phyloP scores from a whole-genome alignment of 2,888 invertebrate genomes.

The Chrysodeixis includens region DNA sequence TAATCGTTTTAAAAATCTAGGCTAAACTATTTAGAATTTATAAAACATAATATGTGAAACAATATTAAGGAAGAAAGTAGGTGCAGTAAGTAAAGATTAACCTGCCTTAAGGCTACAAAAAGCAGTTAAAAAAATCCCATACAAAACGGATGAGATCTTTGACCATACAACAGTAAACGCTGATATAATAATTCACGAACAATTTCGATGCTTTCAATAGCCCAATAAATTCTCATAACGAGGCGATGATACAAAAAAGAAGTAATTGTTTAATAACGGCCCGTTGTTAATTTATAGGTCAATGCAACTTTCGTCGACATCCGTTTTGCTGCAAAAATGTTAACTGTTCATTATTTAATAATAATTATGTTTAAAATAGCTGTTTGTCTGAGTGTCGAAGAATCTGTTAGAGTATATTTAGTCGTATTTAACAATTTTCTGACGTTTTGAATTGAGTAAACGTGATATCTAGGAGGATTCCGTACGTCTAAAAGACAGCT shows the following conservation, averaged over 20 bases:
- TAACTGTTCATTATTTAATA: slow-evolving; percentile 29
- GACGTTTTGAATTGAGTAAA: too few relatives aligned
- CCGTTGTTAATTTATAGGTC: slow-evolving; percentile 50
- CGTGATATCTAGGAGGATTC: too few relatives aligned
- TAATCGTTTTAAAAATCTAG: too few relatives aligned
- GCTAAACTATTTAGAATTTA: too few relatives aligned
- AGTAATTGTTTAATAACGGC: slow-evolving; percentile 36
- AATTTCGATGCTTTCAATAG: slow-evolving; percentile 38
- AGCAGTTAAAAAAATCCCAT: too few relatives aligned
- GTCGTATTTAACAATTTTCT: too few relatives aligned
- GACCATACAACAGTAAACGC: neutral
- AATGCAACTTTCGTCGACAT: slow-evolving; percentile 37
- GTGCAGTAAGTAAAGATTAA: neutral
- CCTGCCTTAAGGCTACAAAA: too few relatives aligned
- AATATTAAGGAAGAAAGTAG: too few relatives aligned
- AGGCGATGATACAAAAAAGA: slow-evolving; percentile 34
- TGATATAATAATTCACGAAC: neutral
- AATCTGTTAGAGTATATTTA: neutral
- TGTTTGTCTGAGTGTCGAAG: slow-evolving; percentile 8
- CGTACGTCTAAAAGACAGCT: too few relatives aligned
- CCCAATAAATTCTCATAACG: slow-evolving; percentile 45
- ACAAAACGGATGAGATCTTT: neutral
- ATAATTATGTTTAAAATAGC: neutral
- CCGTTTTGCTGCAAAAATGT: slow-evolving; percentile 29
- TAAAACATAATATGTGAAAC: too few relatives aligned